phyloP scores from a whole-genome alignment of 2,888 invertebrate genomes.

The Hecatera dysodea region DNA sequence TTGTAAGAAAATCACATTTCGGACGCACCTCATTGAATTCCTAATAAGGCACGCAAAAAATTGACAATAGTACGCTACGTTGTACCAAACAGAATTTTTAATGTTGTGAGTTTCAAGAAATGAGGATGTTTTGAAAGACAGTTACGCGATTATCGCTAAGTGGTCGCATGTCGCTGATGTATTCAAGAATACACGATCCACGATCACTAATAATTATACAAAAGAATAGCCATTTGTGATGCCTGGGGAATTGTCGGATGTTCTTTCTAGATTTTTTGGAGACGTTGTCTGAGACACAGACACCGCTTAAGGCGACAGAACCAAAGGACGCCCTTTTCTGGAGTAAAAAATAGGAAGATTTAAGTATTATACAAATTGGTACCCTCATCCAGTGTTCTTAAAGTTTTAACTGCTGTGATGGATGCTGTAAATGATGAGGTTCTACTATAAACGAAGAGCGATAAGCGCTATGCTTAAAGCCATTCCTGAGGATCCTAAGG shows the following conservation, averaged over 20 bases:
- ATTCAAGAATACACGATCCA: conserved; percentile 68
- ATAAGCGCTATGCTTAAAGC: conserved; percentile 37
- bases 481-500: background rate
- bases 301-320: conserved; percentile 73
- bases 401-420: conserved; percentile 28
- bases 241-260: conserved; percentile 73
- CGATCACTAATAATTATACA: conserved; percentile 68
- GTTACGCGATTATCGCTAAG: conserved; percentile 64
- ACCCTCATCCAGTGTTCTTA: conserved; percentile 9
- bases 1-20: conserved; percentile 76
- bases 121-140: conserved; percentile 59
- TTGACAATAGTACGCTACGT: conserved; percentile 63
- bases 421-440: conserved; percentile 13
- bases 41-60: conserved; percentile 69
- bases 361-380: background rate
- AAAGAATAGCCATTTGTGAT: conserved; percentile 70
- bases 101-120: conserved; percentile 55
- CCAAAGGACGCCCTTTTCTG: conserved; percentile 55
- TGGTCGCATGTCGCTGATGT: conserved; percentile 73
- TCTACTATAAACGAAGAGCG: conserved; percentile 41
- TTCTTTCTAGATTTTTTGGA: conserved; percentile 72
- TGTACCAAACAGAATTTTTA: conserved; percentile 53
- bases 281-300: conserved; percentile 71
- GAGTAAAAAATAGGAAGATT: conserved; percentile 32
- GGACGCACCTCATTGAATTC: conserved; percentile 72